Evolutionary conservation across 2,113 vertebrate species (phyloP).

Genomic region (Cyanistes caeruleus): DNA sequence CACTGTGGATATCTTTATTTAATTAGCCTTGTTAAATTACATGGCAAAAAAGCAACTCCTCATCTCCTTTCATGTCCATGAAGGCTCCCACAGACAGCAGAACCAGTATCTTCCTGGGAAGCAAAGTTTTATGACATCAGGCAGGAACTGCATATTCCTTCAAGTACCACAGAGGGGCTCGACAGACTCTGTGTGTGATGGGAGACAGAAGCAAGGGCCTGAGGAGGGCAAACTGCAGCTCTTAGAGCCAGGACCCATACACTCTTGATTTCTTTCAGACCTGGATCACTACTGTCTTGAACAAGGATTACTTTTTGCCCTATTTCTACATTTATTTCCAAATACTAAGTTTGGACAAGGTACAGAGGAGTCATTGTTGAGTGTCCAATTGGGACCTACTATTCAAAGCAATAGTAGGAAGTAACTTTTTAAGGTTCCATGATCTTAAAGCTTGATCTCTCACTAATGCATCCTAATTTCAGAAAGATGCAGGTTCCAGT

Average conservation of each 20-base stretch:
- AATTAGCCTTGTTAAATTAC: background rate
- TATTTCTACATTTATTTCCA: background rate
- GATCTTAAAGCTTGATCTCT: background rate
- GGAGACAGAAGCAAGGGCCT: background rate
- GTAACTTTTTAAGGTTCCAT: background rate
- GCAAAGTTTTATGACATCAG: background rate
- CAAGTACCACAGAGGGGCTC: background rate
- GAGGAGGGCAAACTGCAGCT: background rate
- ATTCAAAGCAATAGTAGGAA: background rate
- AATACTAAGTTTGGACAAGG: background rate
- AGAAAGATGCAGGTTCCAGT: background rate
- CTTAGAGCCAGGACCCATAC: background rate
- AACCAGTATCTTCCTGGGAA: background rate
- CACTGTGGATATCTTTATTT: conserved; percentile 29
- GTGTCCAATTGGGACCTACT: background rate
- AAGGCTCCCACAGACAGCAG: background rate
- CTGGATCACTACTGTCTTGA: background rate
- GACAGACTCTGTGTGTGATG: background rate
- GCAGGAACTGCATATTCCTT: background rate
- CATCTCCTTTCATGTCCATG: background rate
- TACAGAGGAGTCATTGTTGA: background rate
- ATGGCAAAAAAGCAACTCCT: background rate
- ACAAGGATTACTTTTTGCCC: background rate
- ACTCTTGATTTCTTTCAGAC: background rate
- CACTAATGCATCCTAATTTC: background rate